These are phyloP conservation scores for Coelopa frigida DNA, from an alignment of 1,140 invertebrate genomes.

Conservation along the genomic window DNA sequence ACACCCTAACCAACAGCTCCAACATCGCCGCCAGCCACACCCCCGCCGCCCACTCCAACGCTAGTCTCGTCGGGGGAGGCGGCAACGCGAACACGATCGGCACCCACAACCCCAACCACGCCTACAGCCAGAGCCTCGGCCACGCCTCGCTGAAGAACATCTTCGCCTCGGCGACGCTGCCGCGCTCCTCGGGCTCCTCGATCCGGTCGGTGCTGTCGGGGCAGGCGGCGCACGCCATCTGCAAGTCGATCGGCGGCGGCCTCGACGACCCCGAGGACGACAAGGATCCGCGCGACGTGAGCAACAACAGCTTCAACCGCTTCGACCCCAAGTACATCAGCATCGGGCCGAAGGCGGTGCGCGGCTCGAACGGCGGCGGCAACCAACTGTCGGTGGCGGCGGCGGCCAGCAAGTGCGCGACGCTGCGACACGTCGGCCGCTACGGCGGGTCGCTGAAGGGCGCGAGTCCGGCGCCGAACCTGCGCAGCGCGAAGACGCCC, in stretches of 20 bases:
- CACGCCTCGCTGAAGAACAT: conserved; percentile 40
- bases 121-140: conserved; percentile 12
- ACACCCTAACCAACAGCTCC: conserved; percentile 22
- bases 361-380: conserved; percentile 43
- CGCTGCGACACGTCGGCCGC: conserved; percentile 40
- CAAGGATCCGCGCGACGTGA: conserved; percentile 43
- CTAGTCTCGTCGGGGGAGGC: conserved; percentile 16
- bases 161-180: conserved; percentile 38
- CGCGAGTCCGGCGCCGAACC: conserved; percentile 34
- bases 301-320: conserved; percentile 49
- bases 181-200: conserved; percentile 39
- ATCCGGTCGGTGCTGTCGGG: conserved; percentile 37
- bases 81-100: conserved; percentile 21
- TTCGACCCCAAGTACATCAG: conserved; percentile 57
- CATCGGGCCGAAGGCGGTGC: conserved; percentile 52
- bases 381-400: conserved; percentile 35
- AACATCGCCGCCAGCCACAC: neutral
- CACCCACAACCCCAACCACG: conserved; percentile 9
- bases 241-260: conserved; percentile 37
- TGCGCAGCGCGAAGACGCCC: conserved; percentile 40
- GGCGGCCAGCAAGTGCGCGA: conserved; percentile 38
- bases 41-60: conserved; percentile 21
- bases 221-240: conserved; percentile 33
- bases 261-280: conserved; percentile 27
- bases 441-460: conserved; percentile 47